Evolutionary conservation across 1,140 invertebrate species (phyloP), one percentile per base, ranked within the genome.

Genomic region (Thaumetopoea pityocampa): DNA sequence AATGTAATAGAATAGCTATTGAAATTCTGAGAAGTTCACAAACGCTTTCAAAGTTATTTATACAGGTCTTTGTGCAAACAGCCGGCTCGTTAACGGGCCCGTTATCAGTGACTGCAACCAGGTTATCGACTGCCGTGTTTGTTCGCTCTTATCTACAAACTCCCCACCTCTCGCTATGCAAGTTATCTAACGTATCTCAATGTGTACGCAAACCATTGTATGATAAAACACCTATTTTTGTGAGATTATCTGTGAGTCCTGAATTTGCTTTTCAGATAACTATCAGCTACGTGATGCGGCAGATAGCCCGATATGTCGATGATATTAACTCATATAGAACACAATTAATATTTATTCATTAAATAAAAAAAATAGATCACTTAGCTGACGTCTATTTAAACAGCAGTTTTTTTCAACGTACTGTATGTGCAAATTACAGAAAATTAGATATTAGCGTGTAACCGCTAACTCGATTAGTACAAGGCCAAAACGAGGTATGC

Each of bases 81-180:
- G 20, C 11, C 38, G 35, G 19, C 30, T 29, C 36, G 56, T 57
- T 56, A 60, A 51, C 53, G 46, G 48, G 48, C 23, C 27, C 29
- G 46, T 72, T 78, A 81, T 78, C 71, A 69, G 52, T 41, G 44
- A 36, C 53, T 54, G 66, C 67, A 78, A 76, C 70, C 74, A 70
- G 71, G 78, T 77, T 79, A 78, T 82, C 74, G 64, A 71, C 63
- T 74, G 68, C 58, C 54, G 52, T 74, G 72, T 78, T 78, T 77
- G 71, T 51, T 56, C 52, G 66, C 49, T 41, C 63, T 71, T 82
- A 82, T 82, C 74, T 64, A 55, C 47, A 52, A 63, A 66, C 70
- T 69, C 64, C 60, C 57, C 45, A 32, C 45, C 42, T 48, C 54
- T 46, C 38, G 45, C 42, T 64, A 65, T 69, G 58, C 69, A 38